Percentiles rank a stretch among this genome's conserved stretches.
These are phyloP conservation scores for Drosophila bipectinata DNA, from an alignment of 1,140 invertebrate species.

Conservation along the genomic window DNA sequence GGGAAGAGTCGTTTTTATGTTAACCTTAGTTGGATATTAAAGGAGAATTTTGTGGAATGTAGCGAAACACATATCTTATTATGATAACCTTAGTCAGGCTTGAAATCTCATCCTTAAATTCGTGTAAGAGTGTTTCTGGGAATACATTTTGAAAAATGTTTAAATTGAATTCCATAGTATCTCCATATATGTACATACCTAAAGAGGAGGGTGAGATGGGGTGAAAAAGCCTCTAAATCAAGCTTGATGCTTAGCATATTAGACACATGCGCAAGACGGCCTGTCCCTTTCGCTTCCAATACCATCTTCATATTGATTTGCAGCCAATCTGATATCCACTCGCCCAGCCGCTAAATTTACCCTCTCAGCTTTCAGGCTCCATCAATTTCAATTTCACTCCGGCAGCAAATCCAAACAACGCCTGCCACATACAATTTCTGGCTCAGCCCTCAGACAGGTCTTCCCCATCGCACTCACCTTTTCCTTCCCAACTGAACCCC, in stretches of 20 bases:
- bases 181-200: constrained; percentile 46
- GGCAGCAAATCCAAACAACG: constrained; percentile 76
- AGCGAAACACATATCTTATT: too few species aligned
- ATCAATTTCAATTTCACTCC: constrained; percentile 83
- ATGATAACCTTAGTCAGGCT: too few species aligned
- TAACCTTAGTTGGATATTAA: too few species aligned
- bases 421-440: constrained; percentile 78
- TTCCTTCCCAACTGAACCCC: background rate
- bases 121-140: too few species aligned
- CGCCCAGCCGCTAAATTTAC: constrained; percentile 38
- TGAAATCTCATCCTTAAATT: background rate
- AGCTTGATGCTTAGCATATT: constrained; percentile 74
- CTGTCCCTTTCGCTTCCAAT: background rate
- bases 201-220: constrained; percentile 19
- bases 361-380: constrained; percentile 58
- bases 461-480: background rate
- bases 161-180: too few species aligned
- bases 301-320: constrained; percentile 65
- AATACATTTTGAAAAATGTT: background rate
- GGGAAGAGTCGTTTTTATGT: background rate
- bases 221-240: constrained; percentile 56
- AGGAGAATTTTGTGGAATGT: too few species aligned
- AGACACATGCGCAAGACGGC: constrained; percentile 63
- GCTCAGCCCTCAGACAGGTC: constrained; percentile 57
- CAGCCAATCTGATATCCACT: constrained; percentile 37